These are phyloP conservation scores for Periparus ater DNA, from an alignment of 2,797 vertebrate species.

Conservation along the genomic window DNA sequence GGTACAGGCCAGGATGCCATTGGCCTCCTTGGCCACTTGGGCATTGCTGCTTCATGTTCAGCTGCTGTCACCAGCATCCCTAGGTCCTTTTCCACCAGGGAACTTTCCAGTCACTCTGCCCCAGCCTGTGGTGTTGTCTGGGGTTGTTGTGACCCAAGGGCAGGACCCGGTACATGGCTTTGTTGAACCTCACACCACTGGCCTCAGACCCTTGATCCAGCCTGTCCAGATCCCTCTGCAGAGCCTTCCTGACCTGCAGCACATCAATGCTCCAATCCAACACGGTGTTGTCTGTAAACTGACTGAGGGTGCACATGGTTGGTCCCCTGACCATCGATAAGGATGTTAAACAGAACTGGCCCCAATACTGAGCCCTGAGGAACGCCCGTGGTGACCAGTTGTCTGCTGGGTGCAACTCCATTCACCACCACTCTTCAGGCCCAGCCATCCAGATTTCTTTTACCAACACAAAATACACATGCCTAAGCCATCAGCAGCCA, in stretches of 20 bases:
- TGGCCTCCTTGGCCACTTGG: background rate
- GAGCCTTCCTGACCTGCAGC: background rate
- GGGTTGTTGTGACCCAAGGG: background rate
- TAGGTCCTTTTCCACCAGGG: background rate
- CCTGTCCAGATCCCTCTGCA: background rate
- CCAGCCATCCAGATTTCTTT: background rate
- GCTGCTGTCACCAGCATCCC: fast-evolving
- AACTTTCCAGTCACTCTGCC: background rate
- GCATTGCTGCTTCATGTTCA: background rate
- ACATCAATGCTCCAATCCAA: background rate
- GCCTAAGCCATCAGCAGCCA: background rate
- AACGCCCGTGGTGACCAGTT: background rate
- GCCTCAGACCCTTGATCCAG: fast-evolving
- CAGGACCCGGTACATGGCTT: fast-evolving
- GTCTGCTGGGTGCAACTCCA: background rate
- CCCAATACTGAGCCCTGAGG: background rate
- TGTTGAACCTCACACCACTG: fast-evolving
- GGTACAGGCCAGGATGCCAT: background rate
- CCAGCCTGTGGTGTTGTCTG: fast-evolving
- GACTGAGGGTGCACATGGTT: fast-evolving
- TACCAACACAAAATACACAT: fast-evolving
- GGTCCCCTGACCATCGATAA: fast-evolving
- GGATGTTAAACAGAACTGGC: background rate
- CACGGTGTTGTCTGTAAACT: too few relatives aligned
- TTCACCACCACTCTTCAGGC: too few relatives aligned